Percentiles rank a stretch among this genome's conserved stretches.
phyloP scores from a whole-genome alignment of 2,888 invertebrate genomes.

The Drosophila longiperda region DNA sequence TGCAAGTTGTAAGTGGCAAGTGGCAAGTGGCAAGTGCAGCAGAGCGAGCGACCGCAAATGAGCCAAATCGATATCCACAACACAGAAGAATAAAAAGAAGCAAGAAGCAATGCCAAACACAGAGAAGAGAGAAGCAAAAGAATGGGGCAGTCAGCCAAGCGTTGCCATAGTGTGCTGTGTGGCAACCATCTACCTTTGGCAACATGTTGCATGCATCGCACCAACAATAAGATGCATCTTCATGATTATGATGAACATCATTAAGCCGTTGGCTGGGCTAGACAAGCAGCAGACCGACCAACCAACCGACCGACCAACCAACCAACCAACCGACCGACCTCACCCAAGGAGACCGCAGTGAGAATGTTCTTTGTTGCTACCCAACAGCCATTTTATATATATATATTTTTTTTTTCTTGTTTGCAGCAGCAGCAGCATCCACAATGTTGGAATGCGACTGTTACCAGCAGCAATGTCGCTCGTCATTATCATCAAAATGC shows the following conservation, averaged over 20 bases:
- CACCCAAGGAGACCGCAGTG: slow-evolving; percentile 30
- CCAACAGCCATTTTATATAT: slow-evolving; percentile 41
- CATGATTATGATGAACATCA: slow-evolving; percentile 24
- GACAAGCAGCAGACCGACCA: slow-evolving; percentile 71
- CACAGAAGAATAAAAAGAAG: neutral
- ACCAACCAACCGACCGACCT: neutral
- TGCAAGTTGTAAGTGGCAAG: slow-evolving; percentile 20
- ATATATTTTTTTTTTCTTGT: slow-evolving; percentile 2
- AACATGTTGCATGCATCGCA: slow-evolving; percentile 53
- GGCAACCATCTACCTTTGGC: slow-evolving; percentile 39
- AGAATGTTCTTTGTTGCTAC: slow-evolving; percentile 28
- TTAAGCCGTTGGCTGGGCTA: slow-evolving; percentile 55
- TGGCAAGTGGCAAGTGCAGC: slow-evolving; percentile 35
- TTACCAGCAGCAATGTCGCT: slow-evolving; percentile 35
- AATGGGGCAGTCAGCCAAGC: slow-evolving; percentile 32
- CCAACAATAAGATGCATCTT: slow-evolving; percentile 11
- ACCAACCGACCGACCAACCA: neutral
- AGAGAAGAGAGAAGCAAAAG: neutral
- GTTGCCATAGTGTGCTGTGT: slow-evolving; percentile 10
- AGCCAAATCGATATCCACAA: slow-evolving; percentile 54
- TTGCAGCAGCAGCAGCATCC: slow-evolving; percentile 18
- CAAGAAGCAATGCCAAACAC: neutral
- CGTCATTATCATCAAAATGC: slow-evolving; percentile 28
- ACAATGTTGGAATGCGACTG: slow-evolving; percentile 36
- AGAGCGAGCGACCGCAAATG: slow-evolving; percentile 51